phyloP scores from a whole-genome alignment of 1,140 invertebrate genomes.

The Drosophila nasuta region DNA sequence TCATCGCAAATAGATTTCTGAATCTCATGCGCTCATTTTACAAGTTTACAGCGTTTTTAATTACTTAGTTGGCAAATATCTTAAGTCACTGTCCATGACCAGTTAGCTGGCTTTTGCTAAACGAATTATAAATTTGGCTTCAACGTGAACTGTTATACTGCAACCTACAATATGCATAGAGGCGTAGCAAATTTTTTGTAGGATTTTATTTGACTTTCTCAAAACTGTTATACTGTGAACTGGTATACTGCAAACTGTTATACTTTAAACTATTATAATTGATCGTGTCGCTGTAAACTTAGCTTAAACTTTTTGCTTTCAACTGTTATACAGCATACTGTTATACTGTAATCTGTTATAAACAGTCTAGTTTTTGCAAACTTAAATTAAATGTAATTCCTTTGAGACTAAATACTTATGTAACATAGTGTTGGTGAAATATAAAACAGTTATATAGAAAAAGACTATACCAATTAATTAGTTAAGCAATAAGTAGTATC shows the following conservation, averaged over 20 bases:
- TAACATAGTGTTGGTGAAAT: no score
- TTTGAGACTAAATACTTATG: no score
- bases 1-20: slow-evolving; percentile 32
- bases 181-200: no score
- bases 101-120: not conserved
- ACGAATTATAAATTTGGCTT: not conserved
- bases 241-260: slow-evolving; percentile 8
- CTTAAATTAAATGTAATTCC: no score
- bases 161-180: not conserved
- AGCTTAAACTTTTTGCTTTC: no score
- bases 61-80: slow-evolving; percentile 29
- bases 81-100: not conserved
- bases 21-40: slow-evolving; percentile 25
- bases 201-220: not conserved
- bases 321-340: not conserved
- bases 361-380: no score
- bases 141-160: slow-evolving; percentile 9
- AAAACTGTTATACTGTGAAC: not conserved
- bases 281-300: no score
- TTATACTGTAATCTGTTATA: not conserved
- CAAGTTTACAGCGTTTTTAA: slow-evolving; percentile 23
- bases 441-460: not conserved
- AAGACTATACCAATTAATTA: no score
- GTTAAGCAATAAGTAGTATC: no score
- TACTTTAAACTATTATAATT: not conserved